Evolutionary conservation across 2,113 vertebrate species (phyloP).

Genomic region (Porphyrio hochstetteri): DNA sequence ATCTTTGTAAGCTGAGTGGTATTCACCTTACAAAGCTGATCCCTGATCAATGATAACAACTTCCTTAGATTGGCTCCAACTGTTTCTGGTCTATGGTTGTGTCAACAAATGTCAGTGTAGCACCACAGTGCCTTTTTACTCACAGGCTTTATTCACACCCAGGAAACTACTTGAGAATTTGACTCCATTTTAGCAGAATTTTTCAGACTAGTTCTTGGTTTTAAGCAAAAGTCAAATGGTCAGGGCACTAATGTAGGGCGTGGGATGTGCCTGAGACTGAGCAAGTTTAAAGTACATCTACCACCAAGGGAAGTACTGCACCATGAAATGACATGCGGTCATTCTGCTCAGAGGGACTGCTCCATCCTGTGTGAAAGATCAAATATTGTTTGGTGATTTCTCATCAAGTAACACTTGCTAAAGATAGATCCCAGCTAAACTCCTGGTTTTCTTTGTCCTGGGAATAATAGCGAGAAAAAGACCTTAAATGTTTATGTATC

Average conservation of each 20-base stretch:
- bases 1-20: background rate
- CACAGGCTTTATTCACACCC: background rate
- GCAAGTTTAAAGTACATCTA: background rate
- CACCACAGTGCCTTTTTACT: background rate
- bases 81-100: background rate
- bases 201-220: background rate
- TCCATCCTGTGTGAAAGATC: background rate
- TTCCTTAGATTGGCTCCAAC: background rate
- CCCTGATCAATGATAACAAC: accelerated
- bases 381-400: background rate
- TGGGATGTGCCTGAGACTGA: background rate
- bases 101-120: background rate
- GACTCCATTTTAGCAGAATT: background rate
- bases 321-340: background rate
- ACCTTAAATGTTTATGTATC: background rate
- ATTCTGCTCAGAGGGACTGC: background rate
- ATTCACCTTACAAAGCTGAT: background rate
- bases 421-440: background rate
- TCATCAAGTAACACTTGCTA: background rate
- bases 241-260: background rate
- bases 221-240: background rate
- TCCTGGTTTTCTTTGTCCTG: background rate
- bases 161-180: background rate
- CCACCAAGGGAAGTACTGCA: background rate
- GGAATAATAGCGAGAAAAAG: background rate